Evolutionary conservation across 2,797 vertebrate genomes (phyloP), one percentile per base, ranked within the genome.

Genomic region (Hafferia zeledoni): DNA sequence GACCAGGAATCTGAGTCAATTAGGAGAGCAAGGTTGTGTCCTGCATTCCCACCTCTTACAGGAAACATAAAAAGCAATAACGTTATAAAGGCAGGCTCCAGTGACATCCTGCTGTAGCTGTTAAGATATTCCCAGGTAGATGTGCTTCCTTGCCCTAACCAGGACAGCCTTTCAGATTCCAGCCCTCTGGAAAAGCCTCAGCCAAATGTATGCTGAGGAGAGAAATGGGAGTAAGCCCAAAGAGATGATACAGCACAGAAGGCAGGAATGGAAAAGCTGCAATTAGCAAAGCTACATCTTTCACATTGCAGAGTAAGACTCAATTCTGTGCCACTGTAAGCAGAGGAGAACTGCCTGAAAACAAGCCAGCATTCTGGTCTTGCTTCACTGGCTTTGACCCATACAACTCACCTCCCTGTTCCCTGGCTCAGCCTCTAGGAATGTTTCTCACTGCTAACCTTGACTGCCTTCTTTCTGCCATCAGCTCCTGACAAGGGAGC

Each of bases 1-100:
- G 63, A 95, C 90, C 93, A 96, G 70, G 94, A 78, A 88, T 72
- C 87, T 91, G 94, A 97, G 96, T 96, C 95, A 97, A 96, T 96
- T 97, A 97, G 94, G 61, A 97, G 87, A 97, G 55, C 67, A 94
- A 96, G 95, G 92, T 96, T 86, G 75, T 96, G 85, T 95, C 94
- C 94, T 93, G 88, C 61, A 55, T 64, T 84, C 90, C 95, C 91
- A 95, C 78, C 95, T 89, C 74, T 90, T 95, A 96, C 68, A 95
- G 96, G 94, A 89, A 97, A 93, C 50, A 90, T 94, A 94, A 90
- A 92, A 93, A 59, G 65, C 75, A 95, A 44, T 85, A 94, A 83
- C 7, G 0, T 55, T 46, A 33, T 44, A 84, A 81, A 93, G 23
- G 39, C 68, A 79, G 41, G 33, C 23, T 82, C 30, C 57, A 76